Evolutionary conservation across 2,113 vertebrate species (phyloP).

Genomic region (Amphiprion ocellaris): DNA sequence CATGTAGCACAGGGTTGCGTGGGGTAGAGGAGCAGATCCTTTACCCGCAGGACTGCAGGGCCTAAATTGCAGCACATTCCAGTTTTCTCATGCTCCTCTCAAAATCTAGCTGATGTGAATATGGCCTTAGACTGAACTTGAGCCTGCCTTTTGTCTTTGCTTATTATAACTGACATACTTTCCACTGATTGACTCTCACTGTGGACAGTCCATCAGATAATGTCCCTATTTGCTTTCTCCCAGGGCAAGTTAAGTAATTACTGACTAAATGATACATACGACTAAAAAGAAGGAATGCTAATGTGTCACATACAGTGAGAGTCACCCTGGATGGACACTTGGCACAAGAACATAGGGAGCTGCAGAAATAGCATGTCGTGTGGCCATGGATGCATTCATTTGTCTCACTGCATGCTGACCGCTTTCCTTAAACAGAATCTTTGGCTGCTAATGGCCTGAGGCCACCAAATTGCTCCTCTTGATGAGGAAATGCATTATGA

Average conservation of each 20-base stretch:
- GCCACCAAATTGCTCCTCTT: slow-evolving; percentile 20
- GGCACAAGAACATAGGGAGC: slow-evolving; percentile 20
- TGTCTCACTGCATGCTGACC: slow-evolving; percentile 11
- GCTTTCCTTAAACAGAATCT: slow-evolving; percentile 19
- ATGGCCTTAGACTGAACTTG: slow-evolving; percentile 76
- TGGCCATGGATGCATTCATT: slow-evolving; percentile 12
- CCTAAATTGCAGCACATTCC: slow-evolving; percentile 43
- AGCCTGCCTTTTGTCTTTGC: slow-evolving; percentile 76
- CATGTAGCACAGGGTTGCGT: slow-evolving; percentile 51
- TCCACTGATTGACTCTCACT: slow-evolving; percentile 76
- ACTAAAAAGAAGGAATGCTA: slow-evolving; percentile 62
- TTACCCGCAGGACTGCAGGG: slow-evolving; percentile 56
- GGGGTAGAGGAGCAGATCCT: slow-evolving; percentile 52
- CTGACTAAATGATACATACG: slow-evolving; percentile 78
- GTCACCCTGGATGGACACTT: slow-evolving; percentile 49
- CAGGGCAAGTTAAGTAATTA: slow-evolving; percentile 81
- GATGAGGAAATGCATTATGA: slow-evolving; percentile 34
- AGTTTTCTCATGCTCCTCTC: slow-evolving; percentile 58
- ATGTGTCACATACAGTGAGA: slow-evolving; percentile 65
- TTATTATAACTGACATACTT: slow-evolving; percentile 83
- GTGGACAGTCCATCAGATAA: slow-evolving; percentile 84
- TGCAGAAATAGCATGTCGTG: slow-evolving; percentile 20
- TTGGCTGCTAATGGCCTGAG: slow-evolving; percentile 13
- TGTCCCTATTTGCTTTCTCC: slow-evolving; percentile 83
- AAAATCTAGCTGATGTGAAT: slow-evolving; percentile 46